phyloP scores from a whole-genome alignment of 2,797 vertebrate species.

The Melanotaenia pygmaea region DNA sequence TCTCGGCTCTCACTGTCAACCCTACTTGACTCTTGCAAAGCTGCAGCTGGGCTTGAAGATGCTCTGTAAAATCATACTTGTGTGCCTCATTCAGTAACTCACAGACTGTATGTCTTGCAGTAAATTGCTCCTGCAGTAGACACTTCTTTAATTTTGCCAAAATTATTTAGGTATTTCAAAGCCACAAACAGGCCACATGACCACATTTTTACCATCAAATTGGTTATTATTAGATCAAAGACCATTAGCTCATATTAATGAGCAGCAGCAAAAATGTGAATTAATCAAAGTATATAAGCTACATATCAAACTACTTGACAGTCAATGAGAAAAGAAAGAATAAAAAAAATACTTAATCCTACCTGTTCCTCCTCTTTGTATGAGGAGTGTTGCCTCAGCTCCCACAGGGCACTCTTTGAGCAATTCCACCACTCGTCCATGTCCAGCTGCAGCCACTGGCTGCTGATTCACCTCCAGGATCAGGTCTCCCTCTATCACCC shows the following conservation, averaged over 20 bases:
- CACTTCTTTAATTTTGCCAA: constrained; percentile 24
- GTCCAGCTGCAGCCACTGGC: constrained; percentile 95
- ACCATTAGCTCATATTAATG: background rate
- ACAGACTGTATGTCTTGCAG: constrained; percentile 31
- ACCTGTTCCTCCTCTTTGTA: constrained; percentile 94
- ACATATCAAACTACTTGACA: background rate
- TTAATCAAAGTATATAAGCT: background rate
- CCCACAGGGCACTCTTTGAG: constrained; percentile 98
- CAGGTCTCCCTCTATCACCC: constrained; percentile 97
- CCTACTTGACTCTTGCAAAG: constrained; percentile 52
- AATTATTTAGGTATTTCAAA: constrained; percentile 25
- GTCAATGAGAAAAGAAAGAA: background rate
- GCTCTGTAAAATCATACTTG: constrained; percentile 32
- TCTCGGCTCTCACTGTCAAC: constrained; percentile 49
- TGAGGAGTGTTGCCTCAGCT: constrained; percentile 93
- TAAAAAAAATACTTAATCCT: constrained; percentile 34
- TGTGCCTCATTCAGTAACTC: constrained; percentile 31
- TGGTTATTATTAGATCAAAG: constrained; percentile 17
- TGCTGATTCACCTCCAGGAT: constrained; percentile 99
- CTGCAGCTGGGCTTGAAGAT: constrained; percentile 58
- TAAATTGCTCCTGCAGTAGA: constrained; percentile 19
- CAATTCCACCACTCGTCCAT: constrained; percentile 98
- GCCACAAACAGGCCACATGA: constrained; percentile 3
- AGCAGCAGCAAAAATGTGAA: background rate
- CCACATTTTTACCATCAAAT: constrained; percentile 9